Evolutionary conservation across 2,797 vertebrate genomes (phyloP).

Genomic region (Agapornis canus): DNA sequence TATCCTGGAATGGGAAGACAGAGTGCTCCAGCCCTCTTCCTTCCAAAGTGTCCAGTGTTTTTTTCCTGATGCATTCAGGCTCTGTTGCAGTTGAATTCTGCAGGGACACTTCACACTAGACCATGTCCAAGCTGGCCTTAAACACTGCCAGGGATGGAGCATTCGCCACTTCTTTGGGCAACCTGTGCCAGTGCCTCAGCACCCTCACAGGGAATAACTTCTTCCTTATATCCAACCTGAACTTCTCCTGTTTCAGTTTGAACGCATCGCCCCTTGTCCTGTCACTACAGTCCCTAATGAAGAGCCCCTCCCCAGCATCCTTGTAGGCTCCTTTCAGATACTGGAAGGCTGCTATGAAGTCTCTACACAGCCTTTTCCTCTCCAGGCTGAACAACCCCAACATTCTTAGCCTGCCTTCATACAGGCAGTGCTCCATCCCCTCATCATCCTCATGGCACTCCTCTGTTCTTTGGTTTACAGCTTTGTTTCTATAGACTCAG

Average conservation of each 20-base stretch:
- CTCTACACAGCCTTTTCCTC: background rate
- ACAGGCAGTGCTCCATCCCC: background rate
- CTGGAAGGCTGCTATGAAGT: background rate
- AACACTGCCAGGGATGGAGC: background rate
- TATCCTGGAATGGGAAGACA: background rate
- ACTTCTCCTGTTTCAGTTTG: background rate
- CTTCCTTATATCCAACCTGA: background rate
- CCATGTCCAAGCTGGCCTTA: background rate
- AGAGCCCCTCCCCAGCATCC: background rate
- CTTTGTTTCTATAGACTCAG: background rate
- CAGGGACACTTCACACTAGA: background rate
- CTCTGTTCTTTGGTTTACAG: background rate
- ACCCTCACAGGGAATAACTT: background rate
- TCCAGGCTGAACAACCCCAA: background rate
- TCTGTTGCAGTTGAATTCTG: background rate
- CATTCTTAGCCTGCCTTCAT: background rate
- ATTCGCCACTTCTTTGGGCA: background rate
- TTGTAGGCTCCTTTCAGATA: background rate
- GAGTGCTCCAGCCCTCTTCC: background rate
- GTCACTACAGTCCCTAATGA: background rate
- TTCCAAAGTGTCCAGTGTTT: background rate
- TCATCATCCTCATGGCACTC: background rate
- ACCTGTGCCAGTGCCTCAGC: background rate
- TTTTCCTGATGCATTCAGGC: background rate
- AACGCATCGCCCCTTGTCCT: background rate